Conservation (phyloP, 2,888 invertebrate species). For the Tipula unca region DNA sequence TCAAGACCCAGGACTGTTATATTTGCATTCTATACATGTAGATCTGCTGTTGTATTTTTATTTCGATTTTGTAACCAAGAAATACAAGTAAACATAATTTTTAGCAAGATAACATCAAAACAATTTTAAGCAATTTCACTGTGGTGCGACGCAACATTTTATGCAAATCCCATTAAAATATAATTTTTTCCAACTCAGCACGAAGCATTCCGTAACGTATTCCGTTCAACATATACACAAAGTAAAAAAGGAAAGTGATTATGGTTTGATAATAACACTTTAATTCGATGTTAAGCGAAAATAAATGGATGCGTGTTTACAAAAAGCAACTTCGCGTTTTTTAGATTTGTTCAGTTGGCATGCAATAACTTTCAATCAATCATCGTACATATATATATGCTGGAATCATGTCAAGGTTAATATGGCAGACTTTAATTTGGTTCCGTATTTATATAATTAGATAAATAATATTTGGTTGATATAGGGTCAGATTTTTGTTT, state of each 20-base stretch:
- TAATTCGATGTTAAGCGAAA: not conserved
- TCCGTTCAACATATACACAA: too few relatives aligned
- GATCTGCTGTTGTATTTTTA: too few relatives aligned
- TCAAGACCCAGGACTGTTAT: too few relatives aligned
- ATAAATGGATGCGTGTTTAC: not conserved
- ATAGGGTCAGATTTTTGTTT: not conserved
- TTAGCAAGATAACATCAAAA: too few relatives aligned
- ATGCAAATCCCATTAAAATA: not conserved
- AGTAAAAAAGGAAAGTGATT: not conserved
- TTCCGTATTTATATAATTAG: not conserved
- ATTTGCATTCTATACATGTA: too few relatives aligned
- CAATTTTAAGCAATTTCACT: too few relatives aligned
- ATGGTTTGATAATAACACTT: not conserved
- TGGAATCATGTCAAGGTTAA: not conserved
- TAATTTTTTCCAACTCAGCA: not conserved
- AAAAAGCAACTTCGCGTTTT: too few relatives aligned
- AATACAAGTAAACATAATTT: too few relatives aligned
- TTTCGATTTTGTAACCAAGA: too few relatives aligned
- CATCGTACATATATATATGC: too few relatives aligned
- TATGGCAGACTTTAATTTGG: not conserved
- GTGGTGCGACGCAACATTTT: not conserved
- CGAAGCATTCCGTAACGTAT: not conserved
- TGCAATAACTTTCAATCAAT: too few relatives aligned
- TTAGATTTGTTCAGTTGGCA: too few relatives aligned
- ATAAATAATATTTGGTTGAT: not conserved